Evolutionary conservation across 2,113 vertebrate genomes (phyloP), one percentile per base, ranked within the genome.

Genomic region (Apodemus sylvaticus): DNA sequence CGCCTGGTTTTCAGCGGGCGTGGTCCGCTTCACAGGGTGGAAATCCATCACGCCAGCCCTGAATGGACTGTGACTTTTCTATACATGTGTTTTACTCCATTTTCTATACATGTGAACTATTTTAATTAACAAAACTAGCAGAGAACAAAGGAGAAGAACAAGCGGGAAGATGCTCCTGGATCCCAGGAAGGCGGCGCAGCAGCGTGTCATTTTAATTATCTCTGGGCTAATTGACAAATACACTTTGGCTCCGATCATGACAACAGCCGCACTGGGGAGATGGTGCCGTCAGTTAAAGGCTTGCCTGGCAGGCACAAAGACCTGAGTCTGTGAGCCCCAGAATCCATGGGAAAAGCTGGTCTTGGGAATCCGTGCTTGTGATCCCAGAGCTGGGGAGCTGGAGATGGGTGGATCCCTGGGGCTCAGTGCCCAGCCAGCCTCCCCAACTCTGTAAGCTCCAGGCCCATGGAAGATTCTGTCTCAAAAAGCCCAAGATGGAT

Each of bases 211-310:
- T 31, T 68, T 74, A 48, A 96, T 87, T 91, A n/a, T 82, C 83
- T 70, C 70, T n/a, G 16, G 78, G 82, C 60, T 77, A 58, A 73
- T 42, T 66, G 91, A 83, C 68, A 71, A 86, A 53, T 70, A 71
- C 16, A 42, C 94, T 60, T 76, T 39, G 91, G 71, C 31, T 95
- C 89, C 71, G 13, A 85, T 64, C 9, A n/a, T 82, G 92, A 51
- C 24, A 55, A 2, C 45, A 11, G 22, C 39, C 7, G 13, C 22
- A 22, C 36, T 53, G 20, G 34, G 86, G 48, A 48, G 85, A 26
- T 48, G 64, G 45, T 7, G 31, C 85, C 39, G 36, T 87, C 51
- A 58, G 4, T 88, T 58, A 68, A 13, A 66, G 42, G 19, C 11
- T 51, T 51, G 42, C 17, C 45, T 86, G 24, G 29, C 64, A 24